These are phyloP conservation scores for Lasioglossum vierecki DNA, from an alignment of 2,888 invertebrate species.

Conservation along the genomic window DNA sequence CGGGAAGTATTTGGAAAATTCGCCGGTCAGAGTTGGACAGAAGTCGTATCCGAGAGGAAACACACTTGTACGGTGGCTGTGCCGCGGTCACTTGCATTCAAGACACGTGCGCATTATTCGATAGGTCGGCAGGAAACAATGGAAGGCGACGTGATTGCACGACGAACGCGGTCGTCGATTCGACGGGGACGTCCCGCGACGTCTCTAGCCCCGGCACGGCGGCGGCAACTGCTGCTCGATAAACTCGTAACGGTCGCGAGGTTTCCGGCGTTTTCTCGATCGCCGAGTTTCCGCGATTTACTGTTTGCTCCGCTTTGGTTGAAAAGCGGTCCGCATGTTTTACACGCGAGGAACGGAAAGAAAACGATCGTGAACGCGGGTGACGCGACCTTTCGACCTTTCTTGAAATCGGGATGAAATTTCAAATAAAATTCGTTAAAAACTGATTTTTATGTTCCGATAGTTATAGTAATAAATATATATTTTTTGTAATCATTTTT, in stretches of 20 bases:
- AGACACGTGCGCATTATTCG: slow-evolving; percentile 54
- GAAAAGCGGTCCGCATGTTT: no score
- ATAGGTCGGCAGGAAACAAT: slow-evolving; percentile 48
- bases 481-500: no score
- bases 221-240: background rate
- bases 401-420: no score
- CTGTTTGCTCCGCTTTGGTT: background rate
- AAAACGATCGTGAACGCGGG: background rate
- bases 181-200: slow-evolving; percentile 16
- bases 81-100: slow-evolving; percentile 14
- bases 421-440: no score
- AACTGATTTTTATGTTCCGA: no score
- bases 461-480: no score
- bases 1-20: background rate
- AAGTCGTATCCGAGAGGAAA: background rate
- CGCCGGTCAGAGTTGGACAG: background rate
- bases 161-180: background rate
- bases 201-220: background rate
- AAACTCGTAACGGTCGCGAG: slow-evolving; percentile 11
- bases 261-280: slow-evolving; percentile 13
- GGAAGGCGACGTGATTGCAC: slow-evolving; percentile 30
- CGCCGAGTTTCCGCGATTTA: background rate
- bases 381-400: slow-evolving; percentile 3
- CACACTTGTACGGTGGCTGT: background rate
- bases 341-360: background rate